Conservation (phyloP, 1,140 invertebrate genomes). For the honey bee (Apis mellifera) region Amel_HAv3.1 CM009942.2:7398001-7398500, state of each 20-base stretch:
- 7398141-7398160: background rate
- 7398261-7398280: conserved; percentile 71
- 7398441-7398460: background rate
- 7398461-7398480: background rate
- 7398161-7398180: background rate
- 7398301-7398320: conserved; percentile 71
- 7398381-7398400: conserved; percentile 55
- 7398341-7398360: conserved; percentile 42
- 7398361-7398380: conserved; percentile 51
- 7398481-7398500: conserved; percentile 51
- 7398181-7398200: background rate
- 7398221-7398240: conserved; percentile 33
- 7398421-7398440: conserved; percentile 48
- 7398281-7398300: conserved; percentile 72
- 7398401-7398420: conserved; percentile 55
- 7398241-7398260: conserved; percentile 49
- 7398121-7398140: background rate
- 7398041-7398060: too few relatives aligned
- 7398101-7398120: too few relatives aligned
- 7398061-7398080: too few relatives aligned
- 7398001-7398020: background rate
- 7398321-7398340: conserved; percentile 71
- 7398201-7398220: conserved; percentile 33
- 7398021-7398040: too few relatives aligned
- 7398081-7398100: too few relatives aligned